Conservation (phyloP, 2,797 vertebrate species). For the Echeneis naucrates region DNA sequence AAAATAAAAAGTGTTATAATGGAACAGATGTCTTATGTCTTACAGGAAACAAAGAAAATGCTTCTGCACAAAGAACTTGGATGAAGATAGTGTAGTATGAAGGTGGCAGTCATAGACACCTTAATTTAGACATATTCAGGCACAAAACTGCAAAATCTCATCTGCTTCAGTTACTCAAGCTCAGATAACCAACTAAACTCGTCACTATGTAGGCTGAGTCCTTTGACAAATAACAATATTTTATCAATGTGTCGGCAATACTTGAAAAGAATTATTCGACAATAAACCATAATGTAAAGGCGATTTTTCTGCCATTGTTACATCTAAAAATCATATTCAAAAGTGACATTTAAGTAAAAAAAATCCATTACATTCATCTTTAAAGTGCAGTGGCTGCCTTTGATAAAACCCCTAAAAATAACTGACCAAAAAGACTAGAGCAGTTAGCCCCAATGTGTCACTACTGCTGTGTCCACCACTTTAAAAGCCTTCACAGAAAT, state of each 20-base stretch:
- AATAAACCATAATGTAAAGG: not conserved
- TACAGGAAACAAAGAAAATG: not conserved
- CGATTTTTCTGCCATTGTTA: not conserved
- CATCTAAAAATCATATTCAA: not conserved
- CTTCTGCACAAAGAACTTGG: not conserved
- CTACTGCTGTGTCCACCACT: not conserved
- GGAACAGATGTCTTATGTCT: not conserved
- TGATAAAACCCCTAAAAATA: not conserved
- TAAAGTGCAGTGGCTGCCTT: not conserved
- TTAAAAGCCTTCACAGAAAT: constrained; percentile 1
- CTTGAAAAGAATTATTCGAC: not conserved
- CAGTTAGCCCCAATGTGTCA: not conserved
- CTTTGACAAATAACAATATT: constrained; percentile 1
- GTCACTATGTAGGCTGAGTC: constrained; percentile 1
- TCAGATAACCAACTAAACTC: constrained; percentile 26
- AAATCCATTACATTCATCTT: too few species aligned
- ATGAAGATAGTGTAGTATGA: not conserved
- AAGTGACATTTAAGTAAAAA: too few species aligned
- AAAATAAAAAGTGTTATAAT: not conserved
- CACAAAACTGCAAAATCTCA: constrained; percentile 15
- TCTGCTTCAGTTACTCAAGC: constrained; percentile 14
- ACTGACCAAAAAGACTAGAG: not conserved
- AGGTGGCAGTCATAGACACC: not conserved
- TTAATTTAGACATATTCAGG: constrained; percentile 26
- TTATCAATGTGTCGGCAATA: constrained; percentile 3